Evolutionary conservation across 2,797 vertebrate species (phyloP), one percentile per base, ranked within the genome.

Genomic region (Clarias pachynema): DNA sequence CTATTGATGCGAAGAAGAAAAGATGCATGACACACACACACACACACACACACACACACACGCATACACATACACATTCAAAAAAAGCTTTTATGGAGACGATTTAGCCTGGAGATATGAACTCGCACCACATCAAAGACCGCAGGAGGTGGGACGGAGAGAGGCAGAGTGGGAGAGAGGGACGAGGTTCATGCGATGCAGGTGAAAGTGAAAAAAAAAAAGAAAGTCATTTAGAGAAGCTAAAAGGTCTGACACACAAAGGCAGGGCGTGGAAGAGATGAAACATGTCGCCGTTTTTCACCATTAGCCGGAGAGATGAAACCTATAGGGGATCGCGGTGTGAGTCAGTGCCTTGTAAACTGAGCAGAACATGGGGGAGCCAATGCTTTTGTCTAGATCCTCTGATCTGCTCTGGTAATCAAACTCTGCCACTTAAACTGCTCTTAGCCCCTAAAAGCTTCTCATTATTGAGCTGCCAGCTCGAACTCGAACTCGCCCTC

Each of bases 391-490:
- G 89, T 91, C 91, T 89, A 82, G 82, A 90, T 57, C 72, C 89
- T 87, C 88, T 89, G 91, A 95, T 95, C 94, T 92, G 93, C 91
- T 91, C 78, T 93, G 94, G 79, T 94, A 95, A 95, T 95, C 94
- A 94, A 96, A 95, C 91, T 91, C 94, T 91, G 90, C 91, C 93
- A 93, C 92, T 94, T 93, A 92, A 91, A 92, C 88, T 84, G 90
- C 89, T 91, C 90, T 87, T 88, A 90, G 83, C 85, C 84, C 37
- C 88, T 94, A 93, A 95, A 94, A 94, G 95, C 91, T 90, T 89
- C 88, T 91, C 89, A 92, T 93, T 94, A 92, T 94, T 91, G 89
- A 56, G 2, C 91, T 91, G 92, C 93, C 93, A 92, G 92, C 93
- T 93, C 88, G 84, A 22, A 31, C 74, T 77, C 31, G 20, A 4